A percentile compares a stretch with the other conserved stretches of the same genome.
phyloP scores from a whole-genome alignment of 1,140 invertebrate species.

The Agrypnia vestita region DNA sequence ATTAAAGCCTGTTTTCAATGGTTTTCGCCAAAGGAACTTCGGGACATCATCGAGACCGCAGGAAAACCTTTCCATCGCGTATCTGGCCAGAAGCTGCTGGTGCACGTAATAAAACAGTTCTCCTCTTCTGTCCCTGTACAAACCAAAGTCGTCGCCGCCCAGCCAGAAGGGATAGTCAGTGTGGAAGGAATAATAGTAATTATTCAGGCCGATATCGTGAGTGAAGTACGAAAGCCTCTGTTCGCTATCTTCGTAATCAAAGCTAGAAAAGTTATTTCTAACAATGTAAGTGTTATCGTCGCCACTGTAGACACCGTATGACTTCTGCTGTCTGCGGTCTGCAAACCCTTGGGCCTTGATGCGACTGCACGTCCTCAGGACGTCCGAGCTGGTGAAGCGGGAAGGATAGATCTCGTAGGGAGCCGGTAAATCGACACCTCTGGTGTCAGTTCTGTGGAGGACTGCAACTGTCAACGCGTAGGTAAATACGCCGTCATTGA shows the following conservation, averaged over 20 bases:
- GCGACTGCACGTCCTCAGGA: constrained; percentile 62
- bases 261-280: constrained; percentile 71
- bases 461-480: constrained; percentile 76
- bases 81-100: constrained; percentile 77
- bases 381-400: constrained; percentile 72
- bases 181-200: constrained; percentile 82
- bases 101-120: constrained; percentile 77
- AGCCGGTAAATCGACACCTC: constrained; percentile 75
- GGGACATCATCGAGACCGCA: constrained; percentile 77
- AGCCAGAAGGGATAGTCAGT: constrained; percentile 79
- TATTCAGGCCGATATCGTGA: constrained; percentile 81
- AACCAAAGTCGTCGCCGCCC: constrained; percentile 63
- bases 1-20: constrained; percentile 74
- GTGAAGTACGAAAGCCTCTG: constrained; percentile 81
- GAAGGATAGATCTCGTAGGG: constrained; percentile 78
- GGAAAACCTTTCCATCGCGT: constrained; percentile 80
- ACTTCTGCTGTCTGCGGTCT: constrained; percentile 59
- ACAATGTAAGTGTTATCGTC: constrained; percentile 67
- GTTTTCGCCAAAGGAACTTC: constrained; percentile 72
- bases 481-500: constrained; percentile 77
- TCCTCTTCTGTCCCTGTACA: constrained; percentile 71
- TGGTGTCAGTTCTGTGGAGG: constrained; percentile 73
- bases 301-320: constrained; percentile 68
- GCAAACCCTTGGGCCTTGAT: constrained; percentile 74
- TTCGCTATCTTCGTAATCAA: constrained; percentile 73